Conservation (phyloP, 2,113 vertebrate genomes). For the Oreochromis tanganicae region DNA sequence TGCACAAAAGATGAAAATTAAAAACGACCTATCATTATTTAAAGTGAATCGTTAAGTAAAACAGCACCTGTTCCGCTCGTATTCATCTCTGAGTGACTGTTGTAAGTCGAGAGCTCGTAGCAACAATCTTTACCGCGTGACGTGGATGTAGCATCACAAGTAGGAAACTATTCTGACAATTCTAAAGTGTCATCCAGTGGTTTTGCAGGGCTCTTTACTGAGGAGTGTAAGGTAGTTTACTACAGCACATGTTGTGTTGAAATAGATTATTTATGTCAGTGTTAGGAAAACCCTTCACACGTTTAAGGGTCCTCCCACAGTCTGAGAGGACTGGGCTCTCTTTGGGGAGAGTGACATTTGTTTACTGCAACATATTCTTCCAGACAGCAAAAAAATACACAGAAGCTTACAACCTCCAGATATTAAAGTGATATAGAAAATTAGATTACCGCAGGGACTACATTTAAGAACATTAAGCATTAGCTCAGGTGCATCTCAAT, state of each 20-base stretch:
- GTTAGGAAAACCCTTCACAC: conserved; percentile 37
- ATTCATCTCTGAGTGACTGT: not conserved
- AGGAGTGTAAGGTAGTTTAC: conserved; percentile 1
- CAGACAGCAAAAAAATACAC: not conserved
- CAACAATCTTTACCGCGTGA: not conserved
- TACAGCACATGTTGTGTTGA: conserved; percentile 6
- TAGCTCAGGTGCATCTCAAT: not conserved
- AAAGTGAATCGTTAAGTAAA: not conserved
- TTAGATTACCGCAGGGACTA: not conserved
- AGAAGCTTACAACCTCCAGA: not conserved
- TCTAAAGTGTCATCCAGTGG: conserved; percentile 1
- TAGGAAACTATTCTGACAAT: not conserved
- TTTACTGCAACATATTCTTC: not conserved
- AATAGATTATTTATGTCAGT: conserved; percentile 33
- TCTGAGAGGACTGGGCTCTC: not conserved
- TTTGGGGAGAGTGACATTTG: not conserved
- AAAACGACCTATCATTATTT: not conserved
- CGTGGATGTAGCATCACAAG: not conserved
- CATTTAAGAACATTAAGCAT: not conserved
- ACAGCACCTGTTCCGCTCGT: not conserved
- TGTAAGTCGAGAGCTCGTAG: not conserved
- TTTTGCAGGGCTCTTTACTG: not conserved
- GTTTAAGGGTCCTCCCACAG: conserved; percentile 14
- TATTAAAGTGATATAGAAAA: not conserved
- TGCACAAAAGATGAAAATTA: not conserved